These are phyloP conservation scores for Empis livida DNA, from an alignment of 2,888 invertebrate species.

Conservation along the genomic window DNA sequence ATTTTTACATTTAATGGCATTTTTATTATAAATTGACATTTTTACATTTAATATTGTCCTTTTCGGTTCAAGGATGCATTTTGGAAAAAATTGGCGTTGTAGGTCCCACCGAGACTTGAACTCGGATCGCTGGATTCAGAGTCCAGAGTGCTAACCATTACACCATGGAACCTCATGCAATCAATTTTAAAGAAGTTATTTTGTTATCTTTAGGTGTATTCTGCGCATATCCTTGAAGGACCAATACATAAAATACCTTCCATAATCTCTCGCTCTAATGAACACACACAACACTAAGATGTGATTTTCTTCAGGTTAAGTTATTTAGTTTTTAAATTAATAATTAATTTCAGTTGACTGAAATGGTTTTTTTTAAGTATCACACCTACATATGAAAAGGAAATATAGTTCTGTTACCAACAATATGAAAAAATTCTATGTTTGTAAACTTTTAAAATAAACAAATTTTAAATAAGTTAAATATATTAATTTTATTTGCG, in stretches of 20 bases:
- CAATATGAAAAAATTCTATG: too few relatives aligned
- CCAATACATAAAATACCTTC: neutral
- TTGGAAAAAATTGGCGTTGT: neutral
- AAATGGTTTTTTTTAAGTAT: too few relatives aligned
- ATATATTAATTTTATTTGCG: neutral
- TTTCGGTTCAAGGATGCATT: neutral
- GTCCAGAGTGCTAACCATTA: slow-evolving; percentile 33
- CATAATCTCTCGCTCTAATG: neutral
- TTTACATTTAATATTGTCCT: too few relatives aligned
- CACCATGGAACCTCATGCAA: slow-evolving; percentile 25
- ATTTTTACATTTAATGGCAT: too few relatives aligned
- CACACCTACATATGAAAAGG: too few relatives aligned
- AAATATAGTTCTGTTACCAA: too few relatives aligned
- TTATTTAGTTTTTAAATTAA: too few relatives aligned
- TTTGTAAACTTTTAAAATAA: neutral
- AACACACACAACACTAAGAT: neutral
- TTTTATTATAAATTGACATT: too few relatives aligned
- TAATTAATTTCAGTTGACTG: too few relatives aligned
- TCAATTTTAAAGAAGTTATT: neutral
- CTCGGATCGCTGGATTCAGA: slow-evolving; percentile 33
- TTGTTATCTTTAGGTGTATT: neutral
- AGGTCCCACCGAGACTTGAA: slow-evolving; percentile 32
- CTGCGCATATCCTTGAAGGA: neutral
- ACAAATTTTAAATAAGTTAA: neutral
- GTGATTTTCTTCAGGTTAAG: too few relatives aligned